Base-by-base conservation (phyloP, 2,797 vertebrate genomes). In the Megaceryle alcyon region DNA sequence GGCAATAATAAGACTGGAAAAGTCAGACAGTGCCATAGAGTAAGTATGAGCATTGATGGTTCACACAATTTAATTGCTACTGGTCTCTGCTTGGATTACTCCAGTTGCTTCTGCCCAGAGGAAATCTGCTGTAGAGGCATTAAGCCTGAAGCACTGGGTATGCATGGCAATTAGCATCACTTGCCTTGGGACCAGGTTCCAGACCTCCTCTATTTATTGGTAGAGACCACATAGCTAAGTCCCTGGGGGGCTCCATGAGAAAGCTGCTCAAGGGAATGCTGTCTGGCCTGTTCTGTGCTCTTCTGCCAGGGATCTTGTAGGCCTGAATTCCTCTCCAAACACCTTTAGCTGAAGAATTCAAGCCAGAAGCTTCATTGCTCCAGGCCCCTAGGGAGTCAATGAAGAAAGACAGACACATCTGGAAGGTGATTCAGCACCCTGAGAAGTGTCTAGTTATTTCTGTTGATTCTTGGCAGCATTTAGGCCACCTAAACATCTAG, bases 211-310 rank as follows among this genome's bases (percentile, higher is more conserved):
- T 70, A 0, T 84, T 88, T 86, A 14, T 41, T 84, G n/a, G 18
- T 76, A 69, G 51, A 86, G 49, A 72, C 88, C 66, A 79, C 0
- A 1, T 63, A 82, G 46, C 28, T 56, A 86, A 51, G 35, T 51
- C 21, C 35, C 29, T 0, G 1, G 90, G 51, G 35, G 59, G 35
- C 77, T 88, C 25, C 54, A 82, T 49, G 81, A 88, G 90, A 94
- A 88, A 84, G 39, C 59, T 71, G 39, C 56, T 92, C 10, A 16
- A 76, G 59, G 66, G 92, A 96, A 97, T 96, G 93, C 63, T 51
- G 94, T 88, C 92, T 76, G 63, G 43, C 90, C 90, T 88, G 94
- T 93, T 96, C 77, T n/a, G 19, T 92, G 77, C 82, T 76, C 41
- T 81, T 92, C 54, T 86, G 54, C 66, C 77, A 79, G 25, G 56